These are phyloP conservation scores for Andrena haemorrhoa DNA, from an alignment of 2,888 invertebrate genomes.

Conservation along the genomic window DNA sequence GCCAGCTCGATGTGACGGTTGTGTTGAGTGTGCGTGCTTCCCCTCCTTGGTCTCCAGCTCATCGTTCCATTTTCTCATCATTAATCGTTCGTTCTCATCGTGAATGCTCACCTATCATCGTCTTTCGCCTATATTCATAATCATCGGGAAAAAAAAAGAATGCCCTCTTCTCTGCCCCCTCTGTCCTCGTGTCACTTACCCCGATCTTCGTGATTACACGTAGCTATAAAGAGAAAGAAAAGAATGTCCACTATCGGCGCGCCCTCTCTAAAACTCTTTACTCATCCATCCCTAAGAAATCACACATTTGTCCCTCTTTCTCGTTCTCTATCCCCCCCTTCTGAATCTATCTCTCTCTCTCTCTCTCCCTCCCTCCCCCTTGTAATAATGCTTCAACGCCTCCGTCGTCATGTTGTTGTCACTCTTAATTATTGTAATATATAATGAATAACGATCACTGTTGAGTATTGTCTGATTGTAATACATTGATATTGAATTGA, in stretches of 20 bases:
- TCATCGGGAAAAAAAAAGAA: conserved; percentile 42
- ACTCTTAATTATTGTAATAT: conserved; percentile 85
- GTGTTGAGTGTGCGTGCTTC: conserved; percentile 84
- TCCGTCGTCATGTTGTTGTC: conserved; percentile 85
- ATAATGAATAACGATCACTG: conserved; percentile 84
- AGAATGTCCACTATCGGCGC: conserved; percentile 56
- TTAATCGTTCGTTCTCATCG: conserved; percentile 72
- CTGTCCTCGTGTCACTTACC: conserved; percentile 54
- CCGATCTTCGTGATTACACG: conserved; percentile 48
- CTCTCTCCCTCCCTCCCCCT: conserved; percentile 56
- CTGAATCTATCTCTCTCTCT: conserved; percentile 20
- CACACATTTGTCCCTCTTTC: conserved; percentile 71
- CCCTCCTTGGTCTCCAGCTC: conserved; percentile 73
- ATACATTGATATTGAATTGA: conserved; percentile 85
- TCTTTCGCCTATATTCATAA: conserved; percentile 62
- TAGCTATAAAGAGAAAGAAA: conserved; percentile 29
- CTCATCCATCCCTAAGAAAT: conserved; percentile 64
- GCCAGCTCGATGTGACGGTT: conserved; percentile 84
- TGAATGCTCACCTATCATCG: conserved; percentile 64
- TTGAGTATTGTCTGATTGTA: conserved; percentile 85
- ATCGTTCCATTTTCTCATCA: conserved; percentile 72
- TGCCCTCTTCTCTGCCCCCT: conserved; percentile 14
- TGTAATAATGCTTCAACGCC: conserved; percentile 83
- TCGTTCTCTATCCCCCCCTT: conserved; percentile 15
- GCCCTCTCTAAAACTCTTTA: conserved; percentile 49